Evolutionary conservation across 2,888 invertebrate genomes (phyloP), one percentile per base, ranked within the genome.

Genomic region (Lasioglossum leucozonium): DNA sequence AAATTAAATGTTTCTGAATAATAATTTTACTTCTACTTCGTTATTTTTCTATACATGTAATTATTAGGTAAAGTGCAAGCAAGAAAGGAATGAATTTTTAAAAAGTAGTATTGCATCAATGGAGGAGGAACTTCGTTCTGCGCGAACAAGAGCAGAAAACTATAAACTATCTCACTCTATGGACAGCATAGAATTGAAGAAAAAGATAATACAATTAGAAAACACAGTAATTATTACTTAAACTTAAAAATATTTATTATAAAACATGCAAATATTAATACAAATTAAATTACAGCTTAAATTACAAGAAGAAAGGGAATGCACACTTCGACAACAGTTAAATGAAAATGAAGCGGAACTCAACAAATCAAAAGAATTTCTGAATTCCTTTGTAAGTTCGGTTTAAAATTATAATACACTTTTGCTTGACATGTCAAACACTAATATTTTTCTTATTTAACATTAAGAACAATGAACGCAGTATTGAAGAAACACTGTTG

Each of bases 171-270:
- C 85, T 42, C 87, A 88, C 74, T 92, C 88, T 4, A 79, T 81
- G 42, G 91, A 92, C 73, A 91, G 79, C 22, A 88, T 91, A 62
- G 91, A 92, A 80, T 81, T 90, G 2, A 91, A 90, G 34, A 92
- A 89, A 84, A 91, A 90, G 80, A 89, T 92, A 72, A 89, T 91
- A 51, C 90, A 93, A 80, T 76, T 93, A 62, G 91, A 93, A 88
- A 92, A 90, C 88, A 83, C 65, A 18, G 93, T 93, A 88, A 90
- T 88, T 78, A 78, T 85, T 62, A 67, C 18, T 34, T 26, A 44
- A 55, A 51, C 26, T 42, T 16, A 67, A 47, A 69, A 71, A 72
- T 44, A 67, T 30, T 44, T 18, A 77, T 51, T 71, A 71, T n/a
- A 13, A 22, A 72, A 67, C 40, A 6, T 62, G 6, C 16, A 47